phyloP scores from a whole-genome alignment of 2,113 vertebrate species.

The Fregetta grallaria region DNA sequence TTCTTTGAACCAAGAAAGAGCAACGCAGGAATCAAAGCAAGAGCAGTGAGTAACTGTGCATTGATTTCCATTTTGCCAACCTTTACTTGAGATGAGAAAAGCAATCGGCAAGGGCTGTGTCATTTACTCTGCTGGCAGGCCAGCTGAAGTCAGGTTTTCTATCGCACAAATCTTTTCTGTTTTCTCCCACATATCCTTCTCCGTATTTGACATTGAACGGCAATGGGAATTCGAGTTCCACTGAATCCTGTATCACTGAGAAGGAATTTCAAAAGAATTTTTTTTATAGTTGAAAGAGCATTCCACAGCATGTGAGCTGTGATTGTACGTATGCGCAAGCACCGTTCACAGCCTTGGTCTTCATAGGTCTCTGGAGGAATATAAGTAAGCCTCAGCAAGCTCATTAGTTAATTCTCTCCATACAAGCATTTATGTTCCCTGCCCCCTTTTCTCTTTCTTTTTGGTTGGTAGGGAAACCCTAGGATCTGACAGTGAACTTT shows the following conservation, averaged over 20 bases:
- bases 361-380: conserved; percentile 42
- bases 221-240: neutral
- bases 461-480: neutral
- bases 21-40: neutral
- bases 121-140: neutral
- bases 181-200: neutral
- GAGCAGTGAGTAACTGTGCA: accelerated
- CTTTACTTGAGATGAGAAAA: neutral
- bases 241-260: neutral
- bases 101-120: neutral
- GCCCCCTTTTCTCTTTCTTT: neutral
- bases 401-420: conserved; percentile 16
- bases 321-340: conserved; percentile 29
- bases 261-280: conserved; percentile 2
- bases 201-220: neutral
- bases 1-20: neutral
- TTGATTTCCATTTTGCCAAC: neutral
- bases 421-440: neutral
- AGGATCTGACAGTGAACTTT: conserved; percentile 5
- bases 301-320: conserved; percentile 48
- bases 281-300: conserved; percentile 37
- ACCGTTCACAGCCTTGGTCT: conserved; percentile 26
- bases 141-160: neutral
- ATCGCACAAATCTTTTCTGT: neutral
- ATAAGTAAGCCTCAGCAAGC: conserved; percentile 39